Evolutionary conservation across 2,113 vertebrate genomes (phyloP), one percentile per base, ranked within the genome.

Genomic region (Barbus barbus): DNA sequence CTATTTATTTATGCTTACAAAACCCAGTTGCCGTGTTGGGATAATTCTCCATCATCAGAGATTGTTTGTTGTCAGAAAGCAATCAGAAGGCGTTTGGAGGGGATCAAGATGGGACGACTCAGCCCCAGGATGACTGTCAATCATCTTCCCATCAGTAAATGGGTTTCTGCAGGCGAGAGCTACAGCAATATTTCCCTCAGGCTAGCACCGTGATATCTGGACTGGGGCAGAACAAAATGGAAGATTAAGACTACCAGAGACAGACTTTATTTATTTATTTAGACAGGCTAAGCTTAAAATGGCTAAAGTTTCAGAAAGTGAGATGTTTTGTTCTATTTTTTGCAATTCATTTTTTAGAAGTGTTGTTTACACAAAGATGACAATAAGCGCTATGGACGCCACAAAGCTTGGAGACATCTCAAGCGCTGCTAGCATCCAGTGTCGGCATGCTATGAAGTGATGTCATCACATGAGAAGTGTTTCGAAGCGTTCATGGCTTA

Each of bases 71-170:
- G 44, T 78, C 75, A 13, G 56, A 88, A 81, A 78, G 65, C 67
- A 84, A 82, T 88, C 77, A 73, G 67, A 82, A 46, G 78, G 82
- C 72, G 44, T 84, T 84, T 74, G 78, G 56, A 86, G 82, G 83
- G 82, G 87, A 86, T 84, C 72, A 84, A 86, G 78, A 82, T 72
- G 67, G 74, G 31, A 28, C 41, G 56, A 82, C 44, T 53, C 56
- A 75, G 67, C 85, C 67, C 20, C 28, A 28, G 65, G 44, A 84
- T 73, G 85, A 69, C 82, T 82, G 80, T 75, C 82, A 84, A 56
- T 88, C 84, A 88, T 88, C 82, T 78, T 81, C 78, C 84, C 78
- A 74, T 78, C 82, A 67, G 85, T 81, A 82, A 86, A 78, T 83
- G 81, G 58, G n/a, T 75, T 74, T 83, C 82, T 81, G 46, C 63